Conservation (phyloP, 2,797 vertebrate genomes). For the Microchirus variegatus region DNA sequence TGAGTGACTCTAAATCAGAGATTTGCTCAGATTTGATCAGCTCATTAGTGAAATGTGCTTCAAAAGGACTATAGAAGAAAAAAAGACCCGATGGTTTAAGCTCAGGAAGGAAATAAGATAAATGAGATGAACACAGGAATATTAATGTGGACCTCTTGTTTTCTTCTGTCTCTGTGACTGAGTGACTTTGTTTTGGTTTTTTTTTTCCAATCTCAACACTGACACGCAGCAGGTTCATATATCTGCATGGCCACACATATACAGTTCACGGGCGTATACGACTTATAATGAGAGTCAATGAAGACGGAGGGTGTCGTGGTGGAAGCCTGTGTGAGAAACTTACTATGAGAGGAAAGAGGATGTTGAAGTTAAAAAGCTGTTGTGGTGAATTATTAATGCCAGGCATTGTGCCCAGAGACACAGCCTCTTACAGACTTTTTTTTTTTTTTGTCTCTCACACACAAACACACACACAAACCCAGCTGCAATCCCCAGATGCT, state of each 20-base stretch:
- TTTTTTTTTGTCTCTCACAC: slow-evolving; percentile 20
- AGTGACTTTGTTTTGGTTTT: slow-evolving; percentile 50
- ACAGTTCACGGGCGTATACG: slow-evolving; percentile 11
- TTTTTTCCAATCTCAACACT: slow-evolving; percentile 14
- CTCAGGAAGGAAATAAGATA: slow-evolving; percentile 21
- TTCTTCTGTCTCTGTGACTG: slow-evolving; percentile 29
- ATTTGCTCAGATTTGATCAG: slow-evolving; percentile 41
- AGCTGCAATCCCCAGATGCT: slow-evolving; percentile 81
- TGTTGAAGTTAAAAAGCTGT: slow-evolving; percentile 78
- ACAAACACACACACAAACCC: slow-evolving; percentile 60
- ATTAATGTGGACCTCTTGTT: slow-evolving; percentile 13
- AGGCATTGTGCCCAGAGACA: slow-evolving; percentile 70
- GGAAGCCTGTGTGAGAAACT: slow-evolving; percentile 52
- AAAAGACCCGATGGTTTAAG: slow-evolving; percentile 30
- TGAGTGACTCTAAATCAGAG: slow-evolving; percentile 33
- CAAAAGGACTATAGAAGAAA: slow-evolving; percentile 32
- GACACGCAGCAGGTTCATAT: background rate
- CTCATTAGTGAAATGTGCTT: slow-evolving; percentile 30
- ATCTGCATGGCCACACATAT: slow-evolving; percentile 6
- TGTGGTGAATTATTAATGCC: slow-evolving; percentile 78
- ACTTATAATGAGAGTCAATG: slow-evolving; percentile 57
- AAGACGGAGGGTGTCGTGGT: slow-evolving; percentile 25
- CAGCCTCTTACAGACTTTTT: slow-evolving; percentile 42
- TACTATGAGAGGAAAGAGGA: slow-evolving; percentile 51
- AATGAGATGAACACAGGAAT: slow-evolving; percentile 4